phyloP scores from a whole-genome alignment of 30 jellyfish, hydroid and myxozoan genomes.

The Pelagia noctiluca region DNA sequence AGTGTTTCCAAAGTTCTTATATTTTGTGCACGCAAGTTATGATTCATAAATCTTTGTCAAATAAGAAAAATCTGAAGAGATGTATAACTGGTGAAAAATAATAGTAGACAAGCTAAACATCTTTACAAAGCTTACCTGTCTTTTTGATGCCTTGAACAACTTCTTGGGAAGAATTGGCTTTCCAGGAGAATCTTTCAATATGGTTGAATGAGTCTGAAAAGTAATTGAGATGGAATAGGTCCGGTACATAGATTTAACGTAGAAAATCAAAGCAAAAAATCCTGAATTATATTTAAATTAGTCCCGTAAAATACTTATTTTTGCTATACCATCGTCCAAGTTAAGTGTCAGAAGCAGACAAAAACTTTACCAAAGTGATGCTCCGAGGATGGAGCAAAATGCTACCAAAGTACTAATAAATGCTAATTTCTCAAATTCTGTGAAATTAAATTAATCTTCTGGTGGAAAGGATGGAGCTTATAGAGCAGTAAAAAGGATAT shows the following conservation, averaged over 20 bases:
- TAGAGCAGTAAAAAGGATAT: too few relatives aligned
- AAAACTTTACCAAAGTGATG: too few relatives aligned
- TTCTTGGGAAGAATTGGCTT: conserved; percentile 91
- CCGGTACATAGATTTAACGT: not conserved
- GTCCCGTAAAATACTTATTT: too few relatives aligned
- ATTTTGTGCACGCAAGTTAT: not conserved
- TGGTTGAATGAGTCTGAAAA: conserved; percentile 78
- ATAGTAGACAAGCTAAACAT: not conserved
- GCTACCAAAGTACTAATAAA: too few relatives aligned
- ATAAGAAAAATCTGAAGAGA: not conserved
- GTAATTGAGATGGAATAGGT: not conserved
- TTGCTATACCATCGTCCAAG: too few relatives aligned
- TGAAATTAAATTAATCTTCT: too few relatives aligned
- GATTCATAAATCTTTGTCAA: not conserved
- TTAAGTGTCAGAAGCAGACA: too few relatives aligned
- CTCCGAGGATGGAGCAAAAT: too few relatives aligned
- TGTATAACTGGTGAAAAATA: not conserved
- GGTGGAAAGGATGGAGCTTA: too few relatives aligned
- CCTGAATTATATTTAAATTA: too few relatives aligned
- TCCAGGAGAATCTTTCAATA: conserved; percentile 95
- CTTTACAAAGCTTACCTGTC: conserved; percentile 57
- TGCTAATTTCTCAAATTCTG: too few relatives aligned
- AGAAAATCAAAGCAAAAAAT: not conserved
- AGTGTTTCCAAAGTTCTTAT: not conserved
- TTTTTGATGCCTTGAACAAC: conserved; percentile 63